Evolutionary conservation across 2,888 invertebrate species (phyloP).

Genomic region (Stenotaenia linearis): DNA sequence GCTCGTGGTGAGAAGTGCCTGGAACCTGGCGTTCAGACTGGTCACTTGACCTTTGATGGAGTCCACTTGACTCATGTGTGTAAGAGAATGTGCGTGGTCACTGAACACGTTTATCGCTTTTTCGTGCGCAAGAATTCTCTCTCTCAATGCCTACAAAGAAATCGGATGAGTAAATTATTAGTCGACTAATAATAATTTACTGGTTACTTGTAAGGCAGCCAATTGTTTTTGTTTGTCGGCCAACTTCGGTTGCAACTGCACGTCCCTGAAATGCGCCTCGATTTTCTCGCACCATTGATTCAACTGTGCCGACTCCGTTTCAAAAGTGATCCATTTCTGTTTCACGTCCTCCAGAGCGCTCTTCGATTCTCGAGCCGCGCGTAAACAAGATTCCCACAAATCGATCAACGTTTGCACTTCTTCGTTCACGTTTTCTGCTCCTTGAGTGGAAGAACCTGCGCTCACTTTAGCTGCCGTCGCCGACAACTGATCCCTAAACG

Average conservation of each 20-base stretch:
- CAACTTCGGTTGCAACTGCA: constrained; percentile 71
- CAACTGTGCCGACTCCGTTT: constrained; percentile 68
- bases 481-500: constrained; percentile 59
- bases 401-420: constrained; percentile 66
- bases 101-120: constrained; percentile 79
- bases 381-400: constrained; percentile 56
- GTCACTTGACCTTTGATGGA: constrained; percentile 78
- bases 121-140: constrained; percentile 71
- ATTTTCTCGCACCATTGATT: constrained; percentile 80
- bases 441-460: constrained; percentile 69
- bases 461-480: constrained; percentile 49
- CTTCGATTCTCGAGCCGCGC: constrained; percentile 56
- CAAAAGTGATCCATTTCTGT: constrained; percentile 81
- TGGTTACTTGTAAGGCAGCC: constrained; percentile 57
- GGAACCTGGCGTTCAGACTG: constrained; percentile 72
- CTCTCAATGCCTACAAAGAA: constrained; percentile 53
- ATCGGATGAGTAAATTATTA: no score
- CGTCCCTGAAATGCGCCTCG: constrained; percentile 79
- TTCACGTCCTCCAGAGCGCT: constrained; percentile 68
- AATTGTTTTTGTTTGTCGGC: constrained; percentile 74
- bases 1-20: constrained; percentile 43
- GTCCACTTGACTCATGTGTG: constrained; percentile 77
- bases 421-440: constrained; percentile 64
- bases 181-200: not conserved
- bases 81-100: constrained; percentile 78